Evolutionary conservation across 2,797 vertebrate genomes (phyloP), one percentile per base, ranked within the genome.

Genomic region (Xenopus petersii): DNA sequence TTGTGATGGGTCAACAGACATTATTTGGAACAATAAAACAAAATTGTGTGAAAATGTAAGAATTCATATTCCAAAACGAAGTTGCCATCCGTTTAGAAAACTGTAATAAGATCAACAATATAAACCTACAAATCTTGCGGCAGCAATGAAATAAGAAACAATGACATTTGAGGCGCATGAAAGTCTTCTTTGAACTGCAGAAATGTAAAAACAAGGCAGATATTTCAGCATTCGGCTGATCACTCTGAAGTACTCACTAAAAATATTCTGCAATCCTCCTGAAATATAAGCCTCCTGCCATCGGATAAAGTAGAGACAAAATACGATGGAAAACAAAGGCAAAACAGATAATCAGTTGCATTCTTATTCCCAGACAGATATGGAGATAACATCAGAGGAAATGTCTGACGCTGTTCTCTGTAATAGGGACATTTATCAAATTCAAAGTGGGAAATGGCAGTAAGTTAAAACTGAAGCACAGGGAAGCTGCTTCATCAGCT

Each of bases 391-490:
- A 63, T 54, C 70, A 63, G 69, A 13, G 11, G 58, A 70, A 71
- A 66, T 61, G 63, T 30, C 49, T 33, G 51, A 47, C n/a, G 64
- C 42, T 51, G 55, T 58, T 26, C 58, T 67, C 30, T 63, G 63
- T 73, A 77, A 73, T 73, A 68, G 75, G 30, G 12, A 77, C 64
- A 73, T 73, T 73, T 47, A 77, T 72, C 70, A 77, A 67, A 68
- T 48, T 67, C 59, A 63, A 26, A 73, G 62, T 46, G 33, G 46
- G 56, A 33, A 63, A 42, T 60, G 58, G 62, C 49, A 62, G 65
- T 12, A 68, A 55, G 58, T 56, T 56, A 49, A 58, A 26, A 47
- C 12, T 58, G 68, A 30, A 48, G 55, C 5, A 17, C 17, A 11
- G 47, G 71, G 49, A 67, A 33, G 59, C 59, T 21, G 49, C 71